A percentile compares a stretch with the other conserved stretches of the same genome.
Conservation (phyloP, 2,888 invertebrate species). For the Drosophila borborema region DNA sequence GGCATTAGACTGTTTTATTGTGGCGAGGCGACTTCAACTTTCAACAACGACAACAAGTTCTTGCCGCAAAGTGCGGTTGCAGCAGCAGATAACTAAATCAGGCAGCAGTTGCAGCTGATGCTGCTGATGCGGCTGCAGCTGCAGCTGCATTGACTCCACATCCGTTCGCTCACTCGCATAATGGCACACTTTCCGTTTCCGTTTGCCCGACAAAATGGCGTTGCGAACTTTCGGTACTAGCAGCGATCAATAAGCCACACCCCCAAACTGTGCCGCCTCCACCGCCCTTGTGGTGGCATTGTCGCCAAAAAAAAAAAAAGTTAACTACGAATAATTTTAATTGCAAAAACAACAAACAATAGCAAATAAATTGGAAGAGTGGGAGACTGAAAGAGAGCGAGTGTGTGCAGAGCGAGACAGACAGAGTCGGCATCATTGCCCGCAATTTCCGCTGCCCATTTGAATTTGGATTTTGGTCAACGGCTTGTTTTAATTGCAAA, state of each 20-base stretch:
- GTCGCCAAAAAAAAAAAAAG: conserved; percentile 16
- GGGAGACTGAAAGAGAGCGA: not conserved
- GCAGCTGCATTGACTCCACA: conserved; percentile 48
- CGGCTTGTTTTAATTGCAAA: conserved; percentile 73
- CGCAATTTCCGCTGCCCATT: conserved; percentile 63
- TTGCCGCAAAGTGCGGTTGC: conserved; percentile 54
- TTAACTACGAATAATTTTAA: conserved; percentile 68
- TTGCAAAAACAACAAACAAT: conserved; percentile 66
- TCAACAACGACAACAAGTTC: conserved; percentile 52
- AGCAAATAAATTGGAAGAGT: conserved; percentile 58
- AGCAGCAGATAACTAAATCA: conserved; percentile 67
- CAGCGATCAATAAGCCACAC: conserved; percentile 56
- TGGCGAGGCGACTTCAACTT: conserved; percentile 55
- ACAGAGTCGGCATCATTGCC: conserved; percentile 29
- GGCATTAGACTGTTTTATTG: conserved; percentile 49
- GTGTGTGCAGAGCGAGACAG: not conserved
- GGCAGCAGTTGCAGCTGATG: conserved; percentile 36
- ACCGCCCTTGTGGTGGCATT: not conserved
- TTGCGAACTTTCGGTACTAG: conserved; percentile 49
- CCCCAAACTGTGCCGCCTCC: not conserved
- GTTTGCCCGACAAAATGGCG: conserved; percentile 59
- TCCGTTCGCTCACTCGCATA: conserved; percentile 59
- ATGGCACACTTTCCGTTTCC: conserved; percentile 79
- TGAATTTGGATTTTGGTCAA: conserved; percentile 41
- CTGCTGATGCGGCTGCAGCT: conserved; percentile 21